These are phyloP conservation scores for Protaetia brevitarsis DNA, from an alignment of 1,140 invertebrate species.

Conservation along the genomic window DNA sequence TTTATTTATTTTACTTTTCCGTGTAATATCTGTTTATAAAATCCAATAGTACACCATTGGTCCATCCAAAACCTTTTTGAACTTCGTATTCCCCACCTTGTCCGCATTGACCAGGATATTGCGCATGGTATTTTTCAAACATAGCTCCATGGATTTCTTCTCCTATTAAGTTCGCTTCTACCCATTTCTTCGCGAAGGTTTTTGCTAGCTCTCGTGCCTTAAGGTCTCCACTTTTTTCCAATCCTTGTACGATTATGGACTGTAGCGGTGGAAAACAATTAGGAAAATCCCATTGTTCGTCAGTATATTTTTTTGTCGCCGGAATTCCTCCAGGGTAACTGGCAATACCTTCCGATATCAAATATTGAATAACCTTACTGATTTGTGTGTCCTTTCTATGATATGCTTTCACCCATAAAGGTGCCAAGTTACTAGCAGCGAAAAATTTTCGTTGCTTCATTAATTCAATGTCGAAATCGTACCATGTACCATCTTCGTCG, in stretches of 20 bases:
- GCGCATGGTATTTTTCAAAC: slow-evolving; percentile 88
- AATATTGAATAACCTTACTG: slow-evolving; percentile 53
- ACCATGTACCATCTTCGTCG: slow-evolving; percentile 3
- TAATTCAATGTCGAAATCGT: slow-evolving; percentile 44
- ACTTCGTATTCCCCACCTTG: slow-evolving; percentile 87
- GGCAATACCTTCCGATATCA: slow-evolving; percentile 52
- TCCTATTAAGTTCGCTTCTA: slow-evolving; percentile 70
- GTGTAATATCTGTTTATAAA: slow-evolving; percentile 28
- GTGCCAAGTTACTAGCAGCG: slow-evolving; percentile 67
- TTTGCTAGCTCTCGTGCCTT: slow-evolving; percentile 66
- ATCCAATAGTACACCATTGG: slow-evolving; percentile 69
- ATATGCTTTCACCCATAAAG: slow-evolving; percentile 59
- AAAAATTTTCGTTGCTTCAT: slow-evolving; percentile 53
- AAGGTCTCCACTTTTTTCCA: slow-evolving; percentile 59
- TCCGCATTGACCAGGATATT: slow-evolving; percentile 67
- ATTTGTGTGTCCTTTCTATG: slow-evolving; percentile 30
- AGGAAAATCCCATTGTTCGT: slow-evolving; percentile 88
- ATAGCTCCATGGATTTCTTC: slow-evolving; percentile 54
- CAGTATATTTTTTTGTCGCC: slow-evolving; percentile 63
- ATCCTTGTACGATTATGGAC: slow-evolving; percentile 68
- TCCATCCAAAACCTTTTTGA: slow-evolving; percentile 92
- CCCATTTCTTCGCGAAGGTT: slow-evolving; percentile 69
- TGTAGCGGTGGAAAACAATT: slow-evolving; percentile 86
- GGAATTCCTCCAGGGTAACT: slow-evolving; percentile 68
- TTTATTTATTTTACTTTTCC: too few species aligned